Evolutionary conservation across 2,888 invertebrate species (phyloP).

Genomic region (Ophion slaviceki): DNA sequence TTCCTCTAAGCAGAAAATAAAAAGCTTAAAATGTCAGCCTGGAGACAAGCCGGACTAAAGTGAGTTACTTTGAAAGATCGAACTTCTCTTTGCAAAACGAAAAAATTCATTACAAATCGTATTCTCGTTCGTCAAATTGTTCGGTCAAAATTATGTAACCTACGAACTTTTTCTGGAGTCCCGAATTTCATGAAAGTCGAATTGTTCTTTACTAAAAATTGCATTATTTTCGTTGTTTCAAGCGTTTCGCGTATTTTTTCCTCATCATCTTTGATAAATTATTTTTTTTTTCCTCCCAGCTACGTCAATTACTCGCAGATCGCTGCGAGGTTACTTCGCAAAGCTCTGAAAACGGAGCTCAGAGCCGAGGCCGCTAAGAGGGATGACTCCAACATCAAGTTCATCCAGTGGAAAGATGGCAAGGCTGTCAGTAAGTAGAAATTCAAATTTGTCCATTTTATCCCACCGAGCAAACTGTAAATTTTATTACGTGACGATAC

Average conservation of each 20-base stretch:
- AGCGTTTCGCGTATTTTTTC: not conserved
- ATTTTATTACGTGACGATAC: not conserved
- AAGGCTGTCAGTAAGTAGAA: conserved; percentile 91
- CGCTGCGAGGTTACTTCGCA: conserved; percentile 93
- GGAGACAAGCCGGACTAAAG: conserved; percentile 94
- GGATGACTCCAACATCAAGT: conserved; percentile 90
- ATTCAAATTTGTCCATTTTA: not conserved
- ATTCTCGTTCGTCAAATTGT: conserved; percentile 16
- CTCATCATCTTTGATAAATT: not conserved
- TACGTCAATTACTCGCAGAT: conserved; percentile 98
- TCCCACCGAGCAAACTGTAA: not conserved
- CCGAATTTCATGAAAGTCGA: not conserved
- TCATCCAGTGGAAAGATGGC: conserved; percentile 96
- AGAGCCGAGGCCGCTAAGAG: conserved; percentile 90
- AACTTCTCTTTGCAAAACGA: conserved; percentile 75
- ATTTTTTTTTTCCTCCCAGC: conserved; percentile 85
- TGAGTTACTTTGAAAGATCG: conserved; percentile 81
- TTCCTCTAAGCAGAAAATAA: conserved; percentile 50
- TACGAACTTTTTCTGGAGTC: conserved; percentile 56
- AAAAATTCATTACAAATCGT: not conserved
- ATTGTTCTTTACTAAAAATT: conserved; percentile 18
- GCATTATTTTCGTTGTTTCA: not conserved
- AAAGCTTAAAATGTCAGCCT: conserved; percentile 88
- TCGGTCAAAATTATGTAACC: conserved; percentile 65
- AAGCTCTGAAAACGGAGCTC: conserved; percentile 91